phyloP scores from a whole-genome alignment of 2,888 invertebrate species.

The Patella caerulea region DNA sequence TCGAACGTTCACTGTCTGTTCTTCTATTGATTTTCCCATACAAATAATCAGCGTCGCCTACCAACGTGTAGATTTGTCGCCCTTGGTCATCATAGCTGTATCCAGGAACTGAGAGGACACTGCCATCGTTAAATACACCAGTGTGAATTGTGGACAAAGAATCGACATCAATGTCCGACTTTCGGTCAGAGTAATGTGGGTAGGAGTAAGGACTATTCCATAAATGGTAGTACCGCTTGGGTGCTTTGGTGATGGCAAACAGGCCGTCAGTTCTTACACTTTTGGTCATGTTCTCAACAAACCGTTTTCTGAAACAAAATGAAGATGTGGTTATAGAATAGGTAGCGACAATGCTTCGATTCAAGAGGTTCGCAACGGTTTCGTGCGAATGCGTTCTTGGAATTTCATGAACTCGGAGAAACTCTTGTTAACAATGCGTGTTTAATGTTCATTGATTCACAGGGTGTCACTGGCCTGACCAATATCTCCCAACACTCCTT shows the following conservation, averaged over 20 bases:
- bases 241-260: slow-evolving; percentile 11
- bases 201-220: slow-evolving; percentile 24
- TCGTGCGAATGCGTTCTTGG: background rate
- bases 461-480: no score
- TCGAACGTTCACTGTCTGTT: slow-evolving; percentile 13
- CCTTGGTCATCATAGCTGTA: slow-evolving; percentile 15
- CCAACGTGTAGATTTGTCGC: background rate
- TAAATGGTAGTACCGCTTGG: slow-evolving; percentile 16
- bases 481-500: no score
- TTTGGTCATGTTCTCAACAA: slow-evolving; percentile 1
- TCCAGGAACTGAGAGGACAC: slow-evolving; percentile 21
- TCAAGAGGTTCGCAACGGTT: background rate
- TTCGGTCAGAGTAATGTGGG: slow-evolving; percentile 20
- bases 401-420: background rate
- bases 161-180: slow-evolving; percentile 28
- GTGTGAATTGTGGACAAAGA: slow-evolving; percentile 26
- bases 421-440: no score
- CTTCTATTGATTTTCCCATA: slow-evolving; percentile 10
- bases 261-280: slow-evolving; percentile 13
- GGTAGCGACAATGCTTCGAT: background rate
- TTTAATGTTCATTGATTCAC: no score
- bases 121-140: slow-evolving; percentile 23
- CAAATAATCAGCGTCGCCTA: slow-evolving; percentile 19
- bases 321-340: background rate
- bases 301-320: slow-evolving; percentile 11